Evolutionary conservation across 1,140 invertebrate species (phyloP).

Genomic region (Papilio aristodemus): DNA sequence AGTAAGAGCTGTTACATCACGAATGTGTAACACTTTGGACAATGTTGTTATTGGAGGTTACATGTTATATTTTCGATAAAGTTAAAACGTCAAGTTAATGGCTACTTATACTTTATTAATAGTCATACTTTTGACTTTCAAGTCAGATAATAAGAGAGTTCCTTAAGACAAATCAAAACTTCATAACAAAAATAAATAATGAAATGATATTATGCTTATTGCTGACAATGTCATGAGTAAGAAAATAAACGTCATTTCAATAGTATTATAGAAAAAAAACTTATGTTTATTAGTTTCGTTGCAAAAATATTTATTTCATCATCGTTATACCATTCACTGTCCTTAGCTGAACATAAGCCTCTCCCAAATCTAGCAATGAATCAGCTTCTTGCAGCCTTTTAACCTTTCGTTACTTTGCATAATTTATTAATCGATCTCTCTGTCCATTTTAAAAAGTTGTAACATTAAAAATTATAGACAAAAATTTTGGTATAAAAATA

Average conservation of each 20-base stretch:
- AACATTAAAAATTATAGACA: not conserved
- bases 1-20: not conserved
- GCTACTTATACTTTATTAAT: slow-evolving; percentile 20
- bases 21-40: slow-evolving; percentile 3
- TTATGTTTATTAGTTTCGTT: no score
- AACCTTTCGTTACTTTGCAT: not conserved
- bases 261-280: no score
- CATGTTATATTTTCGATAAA: slow-evolving; percentile 18
- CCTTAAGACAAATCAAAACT: no score
- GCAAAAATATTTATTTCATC: slow-evolving; percentile 1
- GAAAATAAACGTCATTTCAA: no score
- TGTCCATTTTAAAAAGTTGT: not conserved
- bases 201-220: no score
- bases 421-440: not conserved
- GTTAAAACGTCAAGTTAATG: slow-evolving; percentile 19
- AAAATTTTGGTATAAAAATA: no score
- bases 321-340: slow-evolving; percentile 22
- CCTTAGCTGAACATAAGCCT: slow-evolving; percentile 1
- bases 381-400: not conserved
- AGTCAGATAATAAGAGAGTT: no score
- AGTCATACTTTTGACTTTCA: not conserved
- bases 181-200: not conserved
- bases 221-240: no score
- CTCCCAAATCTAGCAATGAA: slow-evolving; percentile 7
- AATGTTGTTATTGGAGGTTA: slow-evolving; percentile 2